phyloP scores from a whole-genome alignment of 2,888 invertebrate species.

The Gari tellinella region DNA sequence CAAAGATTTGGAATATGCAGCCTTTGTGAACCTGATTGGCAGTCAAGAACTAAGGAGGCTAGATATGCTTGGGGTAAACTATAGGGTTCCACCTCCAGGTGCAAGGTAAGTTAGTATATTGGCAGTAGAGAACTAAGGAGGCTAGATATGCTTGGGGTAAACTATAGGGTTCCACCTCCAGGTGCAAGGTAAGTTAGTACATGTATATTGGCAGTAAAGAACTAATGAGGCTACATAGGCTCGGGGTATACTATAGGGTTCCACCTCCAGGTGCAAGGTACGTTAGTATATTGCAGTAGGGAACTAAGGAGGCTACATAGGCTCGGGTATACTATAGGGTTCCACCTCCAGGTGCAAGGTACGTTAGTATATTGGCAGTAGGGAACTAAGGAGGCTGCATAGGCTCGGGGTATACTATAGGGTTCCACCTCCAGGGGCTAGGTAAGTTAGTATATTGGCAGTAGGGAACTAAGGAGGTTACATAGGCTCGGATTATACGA shows the following conservation, averaged over 20 bases:
- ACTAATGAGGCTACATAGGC: constrained; percentile 62
- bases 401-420: constrained; percentile 64
- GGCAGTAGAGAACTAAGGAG: constrained; percentile 68
- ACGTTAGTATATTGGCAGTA: constrained; percentile 71
- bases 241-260: constrained; percentile 67
- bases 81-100: constrained; percentile 75
- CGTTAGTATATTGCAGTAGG: constrained; percentile 63
- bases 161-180: constrained; percentile 74
- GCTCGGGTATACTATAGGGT: constrained; percentile 67
- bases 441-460: no score
- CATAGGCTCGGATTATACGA: no score
- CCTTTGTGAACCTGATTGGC: constrained; percentile 71
- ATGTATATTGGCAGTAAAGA: constrained; percentile 68
- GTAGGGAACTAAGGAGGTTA: no score
- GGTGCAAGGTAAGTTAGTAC: no score
- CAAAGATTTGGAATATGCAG: constrained; percentile 64
- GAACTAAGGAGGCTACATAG: constrained; percentile 69
- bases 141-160: constrained; percentile 63
- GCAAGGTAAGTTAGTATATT: no score
- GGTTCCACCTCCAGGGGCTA: constrained; percentile 75
- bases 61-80: constrained; percentile 63
- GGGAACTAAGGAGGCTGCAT: constrained; percentile 69
- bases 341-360: constrained; percentile 75
- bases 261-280: constrained; percentile 76
- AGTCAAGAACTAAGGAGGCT: constrained; percentile 66